phyloP scores from a whole-genome alignment of 2,113 vertebrate genomes.

The Trinectes maculatus region DNA sequence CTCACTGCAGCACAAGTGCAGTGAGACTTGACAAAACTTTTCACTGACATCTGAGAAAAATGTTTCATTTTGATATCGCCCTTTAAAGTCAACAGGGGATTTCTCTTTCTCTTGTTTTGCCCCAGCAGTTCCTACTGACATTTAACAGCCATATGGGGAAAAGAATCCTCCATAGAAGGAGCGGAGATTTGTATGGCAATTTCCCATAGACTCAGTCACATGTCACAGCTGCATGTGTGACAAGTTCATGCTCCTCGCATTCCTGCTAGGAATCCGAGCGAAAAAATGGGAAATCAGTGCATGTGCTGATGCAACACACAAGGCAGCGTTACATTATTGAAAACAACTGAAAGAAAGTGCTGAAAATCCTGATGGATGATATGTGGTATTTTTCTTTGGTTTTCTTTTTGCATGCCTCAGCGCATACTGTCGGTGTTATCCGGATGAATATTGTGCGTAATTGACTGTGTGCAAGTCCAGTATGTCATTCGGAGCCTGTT shows the following conservation, averaged over 20 bases:
- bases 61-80: constrained; percentile 26
- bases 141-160: too few relatives aligned
- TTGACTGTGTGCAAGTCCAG: not conserved
- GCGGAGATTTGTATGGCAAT: too few relatives aligned
- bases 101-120: too few relatives aligned
- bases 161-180: too few relatives aligned
- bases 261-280: constrained; percentile 26
- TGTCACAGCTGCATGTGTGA: too few relatives aligned
- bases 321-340: not conserved
- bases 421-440: not conserved
- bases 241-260: constrained; percentile 9
- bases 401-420: not conserved
- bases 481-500: not conserved
- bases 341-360: not conserved
- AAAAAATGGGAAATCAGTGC: constrained; percentile 30
- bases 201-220: too few relatives aligned
- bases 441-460: not conserved
- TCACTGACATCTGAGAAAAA: constrained; percentile 19
- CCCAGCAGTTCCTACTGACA: too few relatives aligned
- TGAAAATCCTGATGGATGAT: not conserved
- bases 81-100: constrained; percentile 25
- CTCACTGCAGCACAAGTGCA: not conserved
- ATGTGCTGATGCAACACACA: constrained; percentile 8
- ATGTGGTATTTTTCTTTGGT: not conserved
- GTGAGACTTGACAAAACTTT: too few relatives aligned